Evolutionary conservation across 2,113 vertebrate species (phyloP), one percentile per base, ranked within the genome.

Genomic region (Cygnus atratus): DNA sequence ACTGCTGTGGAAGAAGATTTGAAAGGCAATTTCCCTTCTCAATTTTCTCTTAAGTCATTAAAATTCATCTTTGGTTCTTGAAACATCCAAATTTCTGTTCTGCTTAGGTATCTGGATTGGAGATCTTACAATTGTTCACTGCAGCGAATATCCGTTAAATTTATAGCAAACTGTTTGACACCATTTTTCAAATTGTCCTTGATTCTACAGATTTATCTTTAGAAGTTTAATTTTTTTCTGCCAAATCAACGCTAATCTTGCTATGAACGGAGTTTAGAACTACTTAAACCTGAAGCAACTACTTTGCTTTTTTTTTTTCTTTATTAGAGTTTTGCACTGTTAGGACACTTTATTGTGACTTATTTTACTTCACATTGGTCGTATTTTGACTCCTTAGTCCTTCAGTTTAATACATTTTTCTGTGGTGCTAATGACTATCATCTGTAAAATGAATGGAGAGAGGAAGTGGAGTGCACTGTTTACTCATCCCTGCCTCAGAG

Each of bases 1-100:
- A 92, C 87, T 84, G 74, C 87, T 88, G 80, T 84, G 87, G 88
- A 92, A 95, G 84, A 93, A 92, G 82, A 91, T 95, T 91, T 95
- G 95, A 96, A 96, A 94, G 87, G 75, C 89, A 96, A 94, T 96
- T 96, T 96, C 79, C 93, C 57, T 52, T 96, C 95, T 95, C 93
- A 95, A 92, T 96, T 97, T 97, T 94, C 91, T 95, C 50, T 93
- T 50, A 87, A 91, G 87, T 95, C 91, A 96, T 97, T 96, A 97
- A 96, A 95, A 97, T 97, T 94, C 91, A 86, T 96, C 91, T 92
- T 96, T 19, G 3, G 58, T 84, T 94, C 84, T 87, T 55, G 82
- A 93, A 96, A 92, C 83, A 88, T 46, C 84, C 65, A 81, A 66
- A 93, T 96, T 96, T 91, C 84, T 92, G 70, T 80, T 96, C 92